These are phyloP conservation scores for Trichopoda pennipes DNA, from an alignment of 2,888 invertebrate species.

Conservation along the genomic window DNA sequence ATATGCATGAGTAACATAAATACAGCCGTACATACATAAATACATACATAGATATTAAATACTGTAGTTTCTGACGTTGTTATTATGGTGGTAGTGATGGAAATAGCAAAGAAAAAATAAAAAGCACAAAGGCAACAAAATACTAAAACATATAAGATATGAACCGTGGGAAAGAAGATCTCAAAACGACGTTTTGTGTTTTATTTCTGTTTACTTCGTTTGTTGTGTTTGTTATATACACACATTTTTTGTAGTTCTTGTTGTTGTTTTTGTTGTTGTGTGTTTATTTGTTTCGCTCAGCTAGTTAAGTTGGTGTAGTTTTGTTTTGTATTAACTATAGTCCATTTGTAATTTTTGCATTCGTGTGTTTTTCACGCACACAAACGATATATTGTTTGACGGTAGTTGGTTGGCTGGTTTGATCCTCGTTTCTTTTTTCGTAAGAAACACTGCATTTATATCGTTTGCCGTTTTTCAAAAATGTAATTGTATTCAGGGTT, in stretches of 20 bases:
- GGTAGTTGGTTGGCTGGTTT: slow-evolving; percentile 19
- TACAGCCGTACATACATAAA: not conserved
- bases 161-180: slow-evolving; percentile 81
- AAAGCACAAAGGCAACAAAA: slow-evolving; percentile 69
- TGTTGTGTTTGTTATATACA: slow-evolving; percentile 49
- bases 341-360: slow-evolving; percentile 9
- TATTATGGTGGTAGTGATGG: slow-evolving; percentile 71
- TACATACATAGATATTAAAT: not conserved
- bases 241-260: slow-evolving; percentile 12
- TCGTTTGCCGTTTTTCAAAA: slow-evolving; percentile 21
- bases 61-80: slow-evolving; percentile 61
- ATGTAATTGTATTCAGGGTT: not conserved
- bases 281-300: slow-evolving; percentile 61
- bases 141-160: slow-evolving; percentile 77
- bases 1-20: not conserved
- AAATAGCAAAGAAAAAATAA: slow-evolving; percentile 54
- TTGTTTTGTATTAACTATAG: not conserved
- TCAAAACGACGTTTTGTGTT: slow-evolving; percentile 75
- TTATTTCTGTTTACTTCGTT: slow-evolving; percentile 54
- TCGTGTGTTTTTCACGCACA: not conserved
- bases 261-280: slow-evolving; percentile 39
- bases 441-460: slow-evolving; percentile 13
- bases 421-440: slow-evolving; percentile 32
- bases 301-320: slow-evolving; percentile 34
- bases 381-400: not conserved